These are phyloP conservation scores for Corydoras sp. DNA, from an alignment of 2,113 vertebrate genomes.

Conservation along the genomic window DNA sequence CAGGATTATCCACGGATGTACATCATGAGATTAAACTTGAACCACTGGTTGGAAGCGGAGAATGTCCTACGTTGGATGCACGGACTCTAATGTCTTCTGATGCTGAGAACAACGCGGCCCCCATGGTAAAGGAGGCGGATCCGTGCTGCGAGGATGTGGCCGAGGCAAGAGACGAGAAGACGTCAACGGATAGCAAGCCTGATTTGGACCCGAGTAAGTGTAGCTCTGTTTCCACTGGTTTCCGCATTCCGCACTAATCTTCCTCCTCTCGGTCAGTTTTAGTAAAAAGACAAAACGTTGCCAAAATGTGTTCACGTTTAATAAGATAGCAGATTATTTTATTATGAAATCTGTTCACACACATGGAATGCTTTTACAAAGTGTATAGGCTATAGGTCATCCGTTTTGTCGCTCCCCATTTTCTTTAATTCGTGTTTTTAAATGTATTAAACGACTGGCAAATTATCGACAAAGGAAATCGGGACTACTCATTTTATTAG, in stretches of 20 bases:
- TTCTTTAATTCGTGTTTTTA: too few relatives aligned
- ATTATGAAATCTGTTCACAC: too few relatives aligned
- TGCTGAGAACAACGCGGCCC: slow-evolving; percentile 77
- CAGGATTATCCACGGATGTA: slow-evolving; percentile 85
- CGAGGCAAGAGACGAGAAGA: slow-evolving; percentile 73
- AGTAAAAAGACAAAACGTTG: too few relatives aligned
- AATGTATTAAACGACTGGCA: too few relatives aligned
- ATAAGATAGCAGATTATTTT: too few relatives aligned
- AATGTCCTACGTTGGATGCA: slow-evolving; percentile 82
- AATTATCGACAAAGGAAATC: too few relatives aligned
- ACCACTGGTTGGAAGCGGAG: slow-evolving; percentile 78
- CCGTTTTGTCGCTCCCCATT: too few relatives aligned
- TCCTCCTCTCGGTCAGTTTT: too few relatives aligned
- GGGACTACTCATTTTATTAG: too few relatives aligned
- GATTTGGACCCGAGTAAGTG: slow-evolving; percentile 86
- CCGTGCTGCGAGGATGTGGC: slow-evolving; percentile 72
- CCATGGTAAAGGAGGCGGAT: slow-evolving; percentile 74
- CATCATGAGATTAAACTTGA: slow-evolving; percentile 94
- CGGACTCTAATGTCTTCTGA: slow-evolving; percentile 89
- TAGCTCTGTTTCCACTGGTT: not conserved
- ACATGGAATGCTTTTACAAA: too few relatives aligned
- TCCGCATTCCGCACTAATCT: not conserved
- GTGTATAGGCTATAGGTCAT: too few relatives aligned
- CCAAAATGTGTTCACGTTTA: too few relatives aligned
- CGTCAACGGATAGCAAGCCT: slow-evolving; percentile 72